These are phyloP conservation scores for Lomographa bimaculata DNA, from an alignment of 2,888 invertebrate genomes.

Conservation along the genomic window DNA sequence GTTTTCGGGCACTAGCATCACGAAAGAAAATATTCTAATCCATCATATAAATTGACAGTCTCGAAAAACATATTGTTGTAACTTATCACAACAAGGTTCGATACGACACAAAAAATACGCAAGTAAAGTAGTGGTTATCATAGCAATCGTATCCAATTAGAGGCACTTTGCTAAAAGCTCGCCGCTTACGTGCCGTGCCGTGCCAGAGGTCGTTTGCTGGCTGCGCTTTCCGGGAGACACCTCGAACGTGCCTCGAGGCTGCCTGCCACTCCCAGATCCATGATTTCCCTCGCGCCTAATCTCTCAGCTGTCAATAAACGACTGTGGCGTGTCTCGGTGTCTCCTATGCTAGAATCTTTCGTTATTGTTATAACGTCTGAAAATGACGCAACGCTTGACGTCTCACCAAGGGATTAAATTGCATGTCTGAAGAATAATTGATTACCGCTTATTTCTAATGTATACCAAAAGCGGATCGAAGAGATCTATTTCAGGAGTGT, in stretches of 20 bases:
- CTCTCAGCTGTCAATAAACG: constrained; percentile 38
- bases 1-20: constrained; percentile 10
- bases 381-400: constrained; percentile 28
- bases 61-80: constrained; percentile 16
- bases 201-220: constrained; percentile 22
- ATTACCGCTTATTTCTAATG: constrained; percentile 28
- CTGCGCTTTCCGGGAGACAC: constrained; percentile 34
- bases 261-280: constrained; percentile 29
- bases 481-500: constrained; percentile 23
- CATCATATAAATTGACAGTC: constrained; percentile 12
- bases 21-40: constrained; percentile 14
- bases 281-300: constrained; percentile 40
- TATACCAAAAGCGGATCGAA: constrained; percentile 10
- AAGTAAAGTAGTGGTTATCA: constrained; percentile 32
- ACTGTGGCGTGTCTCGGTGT: constrained; percentile 21
- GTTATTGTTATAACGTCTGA: constrained; percentile 27
- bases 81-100: constrained; percentile 1
- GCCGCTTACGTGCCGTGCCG: constrained; percentile 30
- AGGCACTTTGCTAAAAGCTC: constrained; percentile 33
- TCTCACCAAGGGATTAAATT: constrained; percentile 30
- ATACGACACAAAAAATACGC: constrained; percentile 12
- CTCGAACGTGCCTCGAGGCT: constrained; percentile 37
- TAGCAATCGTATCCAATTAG: constrained; percentile 33
- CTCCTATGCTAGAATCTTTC: no score
- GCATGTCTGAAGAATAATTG: constrained; percentile 28